These are phyloP conservation scores for Lasius fuliginosus DNA, from an alignment of 2,888 invertebrate species.

Conservation along the genomic window DNA sequence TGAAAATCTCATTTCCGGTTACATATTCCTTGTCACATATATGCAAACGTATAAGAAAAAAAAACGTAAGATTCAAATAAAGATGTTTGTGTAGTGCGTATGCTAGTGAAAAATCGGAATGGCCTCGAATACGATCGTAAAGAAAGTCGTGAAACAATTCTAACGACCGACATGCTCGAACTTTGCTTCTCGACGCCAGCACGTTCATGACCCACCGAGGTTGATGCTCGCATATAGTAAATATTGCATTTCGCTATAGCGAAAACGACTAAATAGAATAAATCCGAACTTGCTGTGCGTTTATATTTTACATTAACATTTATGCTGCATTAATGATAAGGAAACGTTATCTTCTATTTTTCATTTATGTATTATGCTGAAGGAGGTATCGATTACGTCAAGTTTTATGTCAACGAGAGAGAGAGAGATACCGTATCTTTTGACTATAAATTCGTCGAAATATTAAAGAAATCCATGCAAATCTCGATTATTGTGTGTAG, in stretches of 20 bases:
- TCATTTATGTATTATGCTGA: background rate
- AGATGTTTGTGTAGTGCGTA: slow-evolving; percentile 40
- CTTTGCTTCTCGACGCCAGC: slow-evolving; percentile 20
- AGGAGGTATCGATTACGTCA: background rate
- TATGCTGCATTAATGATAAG: slow-evolving; percentile 55
- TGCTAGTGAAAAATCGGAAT: slow-evolving; percentile 33
- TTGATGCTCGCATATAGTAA: slow-evolving; percentile 39
- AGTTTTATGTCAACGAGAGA: background rate
- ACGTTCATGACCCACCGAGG: slow-evolving; percentile 64
- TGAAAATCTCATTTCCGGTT: slow-evolving; percentile 1
- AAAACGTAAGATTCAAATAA: slow-evolving; percentile 23
- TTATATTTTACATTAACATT: slow-evolving; percentile 58
- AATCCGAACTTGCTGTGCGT: slow-evolving; percentile 43
- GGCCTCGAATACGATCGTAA: slow-evolving; percentile 39
- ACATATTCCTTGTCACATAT: background rate
- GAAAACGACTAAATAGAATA: slow-evolving; percentile 59
- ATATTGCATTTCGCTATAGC: slow-evolving; percentile 33
- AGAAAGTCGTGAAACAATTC: slow-evolving; percentile 58
- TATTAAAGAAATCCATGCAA: slow-evolving; percentile 25
- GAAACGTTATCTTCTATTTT: slow-evolving; percentile 36
- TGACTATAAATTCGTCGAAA: background rate
- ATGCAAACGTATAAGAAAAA: background rate
- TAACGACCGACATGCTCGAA: slow-evolving; percentile 52
- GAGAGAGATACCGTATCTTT: slow-evolving; percentile 18
- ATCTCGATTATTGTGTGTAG: slow-evolving; percentile 29